Evolutionary conservation across 2,113 vertebrate genomes (phyloP), one percentile per base, ranked within the genome.

Genomic region (Empidonax traillii): DNA sequence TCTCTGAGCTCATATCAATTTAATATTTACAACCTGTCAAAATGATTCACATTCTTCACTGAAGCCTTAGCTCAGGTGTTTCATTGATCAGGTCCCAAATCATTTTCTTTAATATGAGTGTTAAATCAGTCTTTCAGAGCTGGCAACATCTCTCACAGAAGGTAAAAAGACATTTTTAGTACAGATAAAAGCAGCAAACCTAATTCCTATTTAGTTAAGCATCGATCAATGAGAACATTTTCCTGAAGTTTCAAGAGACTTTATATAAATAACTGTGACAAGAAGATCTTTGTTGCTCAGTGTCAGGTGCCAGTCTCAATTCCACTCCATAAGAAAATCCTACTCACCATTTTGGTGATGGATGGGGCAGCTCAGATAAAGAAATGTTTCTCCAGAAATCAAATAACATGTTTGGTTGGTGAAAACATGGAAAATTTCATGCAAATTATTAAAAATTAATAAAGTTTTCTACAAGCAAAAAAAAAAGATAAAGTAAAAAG

Each of bases 11-110:
- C 68, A 10, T 88, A 95, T 92, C 90, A 95, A 69, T 97, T 96
- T 89, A 93, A 87, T 96, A 93, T 95, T 96, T 96, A 90, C 88
- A 95, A n/a, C 20, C 76, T 96, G 93, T 69, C 94, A 92, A 63
- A 95, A 92, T 31, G 37, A 94, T 86, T 84, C 88, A 49, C 65
- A 44, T 59, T 78, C n/a, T 35, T 93, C 83, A 84, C 52, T 84
- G 85, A 94, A 84, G n/a, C 68, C 68, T 93, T 67, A 94, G 68
- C 69, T 92, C 52, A 67, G 6, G 61, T 92, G 76, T 89, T 96
- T 91, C 93, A 97, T 89, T 95, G 93, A 93, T 93, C 88, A 93
- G 59, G 41, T n/a, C 65, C 47, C 65, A 93, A 78, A 90, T 22
- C 61, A 69, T 52, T 59, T 88, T 74, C 72, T 91, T 88, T 90